Base-by-base conservation (phyloP, 2,888 invertebrate genomes). In the Drosophila koepferae region DNA sequence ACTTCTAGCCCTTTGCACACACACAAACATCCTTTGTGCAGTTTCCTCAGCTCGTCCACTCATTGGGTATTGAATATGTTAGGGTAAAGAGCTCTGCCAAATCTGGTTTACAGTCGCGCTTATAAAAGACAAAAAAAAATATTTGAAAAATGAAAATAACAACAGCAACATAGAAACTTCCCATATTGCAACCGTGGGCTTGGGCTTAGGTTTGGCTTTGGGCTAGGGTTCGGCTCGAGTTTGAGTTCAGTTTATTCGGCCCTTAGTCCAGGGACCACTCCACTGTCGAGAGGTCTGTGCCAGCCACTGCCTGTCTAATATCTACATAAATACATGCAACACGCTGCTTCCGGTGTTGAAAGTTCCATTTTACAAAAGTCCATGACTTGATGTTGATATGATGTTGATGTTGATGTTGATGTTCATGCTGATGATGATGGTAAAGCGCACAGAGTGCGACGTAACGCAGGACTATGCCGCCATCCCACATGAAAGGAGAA, bases 321-420 rank as follows among this genome's bases (percentile, higher is more conserved):
- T 89, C 87, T 83, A 83, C 86, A 90, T 89, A 89, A 90, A 88
- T 90, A 90, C 82, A 90, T 89, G 88, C 89, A 87, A 87, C 86
- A 87, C 86, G 86, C 90, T 89, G 86, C 81, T 89, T 87, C 90
- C 87, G 90, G 89, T 87, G 87, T 90, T 88, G 87, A 87, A 87
- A 90, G 89, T 90, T 90, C 76, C 81, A 89, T 86, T 83, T 81
- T 77, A 75, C 64, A 75, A 75, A 84, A 82, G 74, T 86, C 89
- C 86, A 76, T 79, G 79, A 63, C 80, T 86, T 77, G 79, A 87
- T 82, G 89, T 56, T 80, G 81, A 85, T 81, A 72, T 71, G 87
- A 79, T 72, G 85, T 65, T 73, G 87, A 77, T 73, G 86, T 65
- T 49, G 67, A 40, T n/a, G 41, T 8, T 44, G 44, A 43, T 43